Base-by-base conservation (phyloP, 2,888 invertebrate species). In the Digitonthophagus gazella region DNA sequence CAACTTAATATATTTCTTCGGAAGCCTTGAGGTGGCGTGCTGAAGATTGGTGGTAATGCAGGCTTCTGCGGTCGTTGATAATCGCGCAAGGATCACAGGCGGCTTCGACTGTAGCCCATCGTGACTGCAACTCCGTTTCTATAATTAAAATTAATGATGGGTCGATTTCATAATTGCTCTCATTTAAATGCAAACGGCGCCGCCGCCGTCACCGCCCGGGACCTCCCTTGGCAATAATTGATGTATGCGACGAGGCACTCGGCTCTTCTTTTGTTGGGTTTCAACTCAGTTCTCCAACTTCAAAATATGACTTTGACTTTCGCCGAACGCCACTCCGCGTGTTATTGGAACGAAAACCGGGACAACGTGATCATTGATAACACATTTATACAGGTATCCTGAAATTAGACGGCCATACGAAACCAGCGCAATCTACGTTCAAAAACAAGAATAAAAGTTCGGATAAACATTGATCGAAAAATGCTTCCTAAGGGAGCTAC, bases 101-200 rank as follows among this genome's bases (percentile, higher is more conserved):
- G 54, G 16, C 14, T 20, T n/a, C 16, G 18, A n/a, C 56, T 61
- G 19, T 44, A 15, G 64, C 56, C 71, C 72, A 71, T 74, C 75
- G 75, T 75, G 75, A 75, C 72, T 72, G 71, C 71, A 73, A 72
- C 74, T 75, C 74, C 75, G 69, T 75, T 75, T 75, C 73, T 71
- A 75, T 74, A 74, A 75, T 75, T 75, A 75, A 75, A 73, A 72
- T 71, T 75, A 74, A 75, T 75, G 75, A 75, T 73, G 72, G 61
- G 75, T 72, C 69, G 69, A 67, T 69, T 71, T 71, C 71, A 70
- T 72, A 69, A 70, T 70, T 71, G 71, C 70, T 68, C 70, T 66
- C 71, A 68, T 71, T 71, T 67, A 69, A 68, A 69, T 69, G 64
- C 66, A 66, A 65, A 15, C 28, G 20, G 20, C 19, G 58, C n/a